phyloP scores from a whole-genome alignment of 2,113 vertebrate genomes.

The Oreochromis tanganicae region DNA sequence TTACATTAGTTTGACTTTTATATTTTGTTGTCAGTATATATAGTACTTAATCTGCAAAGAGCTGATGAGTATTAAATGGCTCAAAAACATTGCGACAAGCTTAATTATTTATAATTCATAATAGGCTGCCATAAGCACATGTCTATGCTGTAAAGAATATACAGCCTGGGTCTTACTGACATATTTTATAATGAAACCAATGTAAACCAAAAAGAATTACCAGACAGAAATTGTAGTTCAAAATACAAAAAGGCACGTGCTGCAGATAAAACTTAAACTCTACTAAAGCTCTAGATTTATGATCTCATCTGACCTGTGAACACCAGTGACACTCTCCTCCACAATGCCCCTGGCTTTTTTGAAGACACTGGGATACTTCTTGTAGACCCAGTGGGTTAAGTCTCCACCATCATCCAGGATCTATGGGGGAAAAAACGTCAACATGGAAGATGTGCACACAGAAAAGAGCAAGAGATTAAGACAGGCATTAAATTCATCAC shows the following conservation, averaged over 20 bases:
- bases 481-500: not conserved
- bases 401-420: conserved; percentile 98
- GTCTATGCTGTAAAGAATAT: not conserved
- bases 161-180: not conserved
- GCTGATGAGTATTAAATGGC: not conserved
- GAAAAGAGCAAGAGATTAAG: not conserved
- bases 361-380: conserved; percentile 95
- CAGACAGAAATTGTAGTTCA: not conserved
- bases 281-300: not conserved
- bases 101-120: not conserved
- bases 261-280: not conserved
- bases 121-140: not conserved
- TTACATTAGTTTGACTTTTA: not conserved
- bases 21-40: not conserved
- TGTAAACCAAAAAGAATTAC: not conserved
- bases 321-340: conserved; percentile 97
- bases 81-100: not conserved
- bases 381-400: conserved; percentile 99
- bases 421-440: conserved; percentile 53
- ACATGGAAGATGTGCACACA: not conserved
- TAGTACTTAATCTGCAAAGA: not conserved
- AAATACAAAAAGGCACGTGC: not conserved
- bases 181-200: not conserved
- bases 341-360: conserved; percentile 96
- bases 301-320: conserved; percentile 82